Percentiles rank a stretch among this genome's conserved stretches.
Evolutionary conservation across 2,888 invertebrate species (phyloP).

Genomic region (Cylloceria caligata): DNA sequence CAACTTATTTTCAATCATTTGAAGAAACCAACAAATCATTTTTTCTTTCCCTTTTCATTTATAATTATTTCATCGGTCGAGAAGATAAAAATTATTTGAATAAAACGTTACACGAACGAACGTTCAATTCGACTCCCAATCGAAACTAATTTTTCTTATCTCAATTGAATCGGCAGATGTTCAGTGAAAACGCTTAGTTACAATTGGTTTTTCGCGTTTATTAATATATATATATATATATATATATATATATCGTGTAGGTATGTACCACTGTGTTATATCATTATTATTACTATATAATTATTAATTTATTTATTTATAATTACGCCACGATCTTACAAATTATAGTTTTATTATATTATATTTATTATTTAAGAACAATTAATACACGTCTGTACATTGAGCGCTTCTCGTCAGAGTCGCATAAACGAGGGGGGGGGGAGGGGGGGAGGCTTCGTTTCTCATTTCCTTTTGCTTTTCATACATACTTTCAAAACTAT

Average conservation of each 20-base stretch:
- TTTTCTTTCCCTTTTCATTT: too few relatives aligned
- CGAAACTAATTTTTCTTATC: not conserved
- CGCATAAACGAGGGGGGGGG: slow-evolving; percentile 51
- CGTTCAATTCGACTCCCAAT: not conserved
- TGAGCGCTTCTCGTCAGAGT: slow-evolving; percentile 73
- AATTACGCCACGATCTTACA: slow-evolving; percentile 52
- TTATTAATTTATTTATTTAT: slow-evolving; percentile 43
- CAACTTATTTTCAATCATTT: not conserved
- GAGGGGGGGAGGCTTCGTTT: slow-evolving; percentile 43
- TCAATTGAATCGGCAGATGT: slow-evolving; percentile 34
- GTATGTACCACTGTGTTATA: slow-evolving; percentile 16
- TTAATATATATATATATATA: slow-evolving; percentile 37
- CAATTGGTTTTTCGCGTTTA: slow-evolving; percentile 13
- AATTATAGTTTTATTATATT: slow-evolving; percentile 49
- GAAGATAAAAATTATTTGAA: too few relatives aligned
- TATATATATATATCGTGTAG: slow-evolving; percentile 15
- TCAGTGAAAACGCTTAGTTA: not conserved
- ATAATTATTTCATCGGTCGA: not conserved
- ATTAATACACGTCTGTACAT: slow-evolving; percentile 75
- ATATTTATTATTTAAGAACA: slow-evolving; percentile 46
- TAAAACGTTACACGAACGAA: not conserved
- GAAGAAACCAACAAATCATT: not conserved
- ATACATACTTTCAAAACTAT: slow-evolving; percentile 48
- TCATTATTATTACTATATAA: slow-evolving; percentile 35
- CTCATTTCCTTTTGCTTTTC: slow-evolving; percentile 21